A percentile compares a stretch with the other conserved stretches of the same genome.
Conservation (phyloP, 2,797 vertebrate species). For the Myotis pilosus region DNA sequence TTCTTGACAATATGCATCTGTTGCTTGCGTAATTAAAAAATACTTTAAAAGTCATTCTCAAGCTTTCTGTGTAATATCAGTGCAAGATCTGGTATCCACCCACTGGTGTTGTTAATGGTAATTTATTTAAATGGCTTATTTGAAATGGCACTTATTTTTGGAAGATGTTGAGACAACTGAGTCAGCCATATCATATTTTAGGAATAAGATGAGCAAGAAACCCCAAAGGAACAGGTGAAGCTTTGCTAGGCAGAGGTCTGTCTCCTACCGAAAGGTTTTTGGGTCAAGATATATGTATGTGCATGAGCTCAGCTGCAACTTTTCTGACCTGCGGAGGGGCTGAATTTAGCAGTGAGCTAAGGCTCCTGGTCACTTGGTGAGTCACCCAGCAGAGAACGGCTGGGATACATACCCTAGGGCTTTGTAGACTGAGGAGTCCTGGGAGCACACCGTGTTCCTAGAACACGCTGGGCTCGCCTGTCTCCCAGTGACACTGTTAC, state of each 20-base stretch:
- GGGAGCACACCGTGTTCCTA: slow-evolving; percentile 77
- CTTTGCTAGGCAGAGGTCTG: slow-evolving; percentile 63
- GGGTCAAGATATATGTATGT: slow-evolving; percentile 67
- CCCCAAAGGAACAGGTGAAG: slow-evolving; percentile 71
- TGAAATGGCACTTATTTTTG: slow-evolving; percentile 70
- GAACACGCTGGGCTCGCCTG: background rate
- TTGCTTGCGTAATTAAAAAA: background rate
- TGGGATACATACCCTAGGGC: slow-evolving; percentile 23
- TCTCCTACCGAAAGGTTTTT: slow-evolving; percentile 58
- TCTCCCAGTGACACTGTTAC: slow-evolving; percentile 55
- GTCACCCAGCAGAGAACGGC: slow-evolving; percentile 55
- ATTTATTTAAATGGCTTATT: slow-evolving; percentile 12
- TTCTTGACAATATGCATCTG: background rate
- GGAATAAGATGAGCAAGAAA: slow-evolving; percentile 70
- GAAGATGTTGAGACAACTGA: slow-evolving; percentile 62
- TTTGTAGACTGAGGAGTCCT: slow-evolving; percentile 45
- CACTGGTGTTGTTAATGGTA: background rate
- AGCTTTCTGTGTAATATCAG: background rate
- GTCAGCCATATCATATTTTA: slow-evolving; percentile 60
- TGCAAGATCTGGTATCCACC: background rate
- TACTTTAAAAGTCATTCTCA: background rate
- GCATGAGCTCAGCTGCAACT: slow-evolving; percentile 69
- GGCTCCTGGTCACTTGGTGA: slow-evolving; percentile 63
- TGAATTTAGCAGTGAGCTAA: slow-evolving; percentile 81
- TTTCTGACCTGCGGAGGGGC: slow-evolving; percentile 1